A percentile compares a stretch with the other conserved stretches of the same genome.
phyloP scores from a whole-genome alignment of 2,888 invertebrate species.

The Melitaea athalia region DNA sequence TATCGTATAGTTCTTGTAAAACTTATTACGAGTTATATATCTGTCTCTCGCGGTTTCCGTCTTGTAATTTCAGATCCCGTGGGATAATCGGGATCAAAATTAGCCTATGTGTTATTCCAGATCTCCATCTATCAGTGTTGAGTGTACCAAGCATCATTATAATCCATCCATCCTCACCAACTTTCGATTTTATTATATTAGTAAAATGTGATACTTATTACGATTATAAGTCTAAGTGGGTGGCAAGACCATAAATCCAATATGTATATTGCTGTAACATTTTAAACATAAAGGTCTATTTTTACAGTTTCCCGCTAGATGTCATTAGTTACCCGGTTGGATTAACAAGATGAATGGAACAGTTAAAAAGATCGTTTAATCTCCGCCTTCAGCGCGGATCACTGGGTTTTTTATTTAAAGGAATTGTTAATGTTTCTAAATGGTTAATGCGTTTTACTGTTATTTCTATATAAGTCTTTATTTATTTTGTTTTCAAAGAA shows the following conservation, averaged over 20 bases:
- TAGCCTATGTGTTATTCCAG: too few species aligned
- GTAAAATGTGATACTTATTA: too few species aligned
- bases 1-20: too few species aligned
- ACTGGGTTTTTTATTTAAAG: slow-evolving; percentile 29
- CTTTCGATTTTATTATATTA: too few species aligned
- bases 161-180: too few species aligned
- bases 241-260: not conserved
- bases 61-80: too few species aligned
- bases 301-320: slow-evolving; percentile 22
- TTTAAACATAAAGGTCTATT: slow-evolving; percentile 26
- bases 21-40: too few species aligned
- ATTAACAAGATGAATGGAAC: slow-evolving; percentile 59
- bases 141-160: too few species aligned
- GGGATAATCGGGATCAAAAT: too few species aligned
- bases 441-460: not conserved
- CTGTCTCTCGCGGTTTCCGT: too few species aligned
- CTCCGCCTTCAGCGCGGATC: slow-evolving; percentile 48
- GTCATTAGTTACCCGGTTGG: slow-evolving; percentile 48
- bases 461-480: not conserved
- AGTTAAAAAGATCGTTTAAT: slow-evolving; percentile 54
- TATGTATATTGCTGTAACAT: not conserved
- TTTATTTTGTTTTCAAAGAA: not conserved
- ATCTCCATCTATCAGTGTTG: too few species aligned
- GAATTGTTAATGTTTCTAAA: slow-evolving; percentile 27
- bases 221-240: not conserved